Conservation (phyloP, 1,140 invertebrate species). For the Nylanderia fulva region DNA sequence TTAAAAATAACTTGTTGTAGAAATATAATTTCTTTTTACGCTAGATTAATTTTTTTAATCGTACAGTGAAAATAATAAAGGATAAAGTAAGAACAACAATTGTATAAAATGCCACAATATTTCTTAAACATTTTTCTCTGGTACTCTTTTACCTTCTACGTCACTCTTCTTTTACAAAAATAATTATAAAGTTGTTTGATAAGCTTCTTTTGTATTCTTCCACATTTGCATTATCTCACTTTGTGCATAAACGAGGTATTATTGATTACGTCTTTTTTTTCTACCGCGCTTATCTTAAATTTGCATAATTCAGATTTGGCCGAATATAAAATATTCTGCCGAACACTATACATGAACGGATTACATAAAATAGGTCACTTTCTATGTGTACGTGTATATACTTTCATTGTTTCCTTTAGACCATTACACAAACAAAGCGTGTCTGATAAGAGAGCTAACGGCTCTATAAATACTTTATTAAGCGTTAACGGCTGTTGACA, state of each 20-base stretch:
- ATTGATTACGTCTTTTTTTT: conserved; percentile 1
- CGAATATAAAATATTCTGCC: background rate
- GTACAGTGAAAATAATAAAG: background rate
- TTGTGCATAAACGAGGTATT: background rate
- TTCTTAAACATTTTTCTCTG: background rate
- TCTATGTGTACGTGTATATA: background rate
- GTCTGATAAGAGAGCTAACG: background rate
- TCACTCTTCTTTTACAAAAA: background rate
- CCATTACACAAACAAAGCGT: background rate
- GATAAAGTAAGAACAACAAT: background rate
- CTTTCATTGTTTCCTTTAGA: background rate
- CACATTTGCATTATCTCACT: background rate
- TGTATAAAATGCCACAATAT: conserved; percentile 13
- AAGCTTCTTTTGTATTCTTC: background rate
- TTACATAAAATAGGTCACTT: background rate
- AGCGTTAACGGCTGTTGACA: background rate
- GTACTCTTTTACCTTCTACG: too few species aligned
- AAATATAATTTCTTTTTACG: too few species aligned
- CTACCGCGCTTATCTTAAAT: background rate
- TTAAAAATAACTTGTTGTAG: conserved; percentile 23
- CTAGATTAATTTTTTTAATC: background rate
- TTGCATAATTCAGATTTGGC: conserved; percentile 25
- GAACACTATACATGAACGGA: too few species aligned
- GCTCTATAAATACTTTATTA: background rate
- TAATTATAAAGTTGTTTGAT: background rate